These are phyloP conservation scores for Plemyria rubiginata DNA, from an alignment of 2,888 invertebrate species.

Conservation along the genomic window DNA sequence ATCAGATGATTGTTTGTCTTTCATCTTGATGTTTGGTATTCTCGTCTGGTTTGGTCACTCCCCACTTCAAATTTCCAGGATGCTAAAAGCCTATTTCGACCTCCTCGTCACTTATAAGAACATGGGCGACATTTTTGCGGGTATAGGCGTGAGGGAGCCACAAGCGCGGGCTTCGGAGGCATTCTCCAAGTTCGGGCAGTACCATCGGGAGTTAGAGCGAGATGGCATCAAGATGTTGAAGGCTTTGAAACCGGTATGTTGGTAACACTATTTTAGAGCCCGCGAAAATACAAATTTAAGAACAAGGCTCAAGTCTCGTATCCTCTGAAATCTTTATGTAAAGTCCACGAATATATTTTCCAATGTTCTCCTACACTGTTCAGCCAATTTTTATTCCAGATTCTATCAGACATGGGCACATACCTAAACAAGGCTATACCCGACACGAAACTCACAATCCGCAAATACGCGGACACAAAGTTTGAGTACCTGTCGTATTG, in stretches of 20 bases:
- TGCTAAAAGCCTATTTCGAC: slow-evolving; percentile 93
- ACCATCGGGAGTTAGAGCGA: slow-evolving; percentile 96
- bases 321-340: no score
- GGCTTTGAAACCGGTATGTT: slow-evolving; percentile 93
- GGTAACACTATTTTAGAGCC: no score
- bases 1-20: no score
- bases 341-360: no score
- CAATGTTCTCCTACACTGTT: no score
- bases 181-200: slow-evolving; percentile 97
- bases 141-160: slow-evolving; percentile 97
- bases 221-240: slow-evolving; percentile 95
- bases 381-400: slow-evolving; percentile 73
- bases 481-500: slow-evolving; percentile 99
- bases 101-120: slow-evolving; percentile 94
- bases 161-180: slow-evolving; percentile 98
- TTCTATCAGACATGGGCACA: slow-evolving; percentile 97
- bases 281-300: no score
- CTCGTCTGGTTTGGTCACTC: no score
- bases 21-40: no score
- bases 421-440: slow-evolving; percentile 99
- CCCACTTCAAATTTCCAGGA: slow-evolving; percentile 67
- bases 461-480: slow-evolving; percentile 99
- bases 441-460: slow-evolving; percentile 98
- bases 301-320: no score
- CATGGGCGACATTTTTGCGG: slow-evolving; percentile 97